Base-by-base conservation (phyloP, 2,888 invertebrate genomes). In the Stegana nigrithorax region DNA sequence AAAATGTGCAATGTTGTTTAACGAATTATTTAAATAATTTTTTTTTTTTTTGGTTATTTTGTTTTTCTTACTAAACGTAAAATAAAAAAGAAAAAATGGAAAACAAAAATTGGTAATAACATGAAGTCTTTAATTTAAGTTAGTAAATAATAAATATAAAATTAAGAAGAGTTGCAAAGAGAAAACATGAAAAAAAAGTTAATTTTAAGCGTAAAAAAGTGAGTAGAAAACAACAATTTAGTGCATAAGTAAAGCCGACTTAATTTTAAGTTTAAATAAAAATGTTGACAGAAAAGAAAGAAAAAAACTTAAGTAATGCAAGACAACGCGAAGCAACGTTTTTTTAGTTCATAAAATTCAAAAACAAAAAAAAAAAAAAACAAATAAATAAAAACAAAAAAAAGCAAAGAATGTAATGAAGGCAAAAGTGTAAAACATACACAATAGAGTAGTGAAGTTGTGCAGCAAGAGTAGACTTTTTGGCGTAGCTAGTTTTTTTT, bases 1-100 rank as follows among this genome's bases (percentile, higher is more conserved):
- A 68, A 70, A 67, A 19, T 55, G 72, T 75, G 73, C 70, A 73
- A 72, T 75, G 70, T 70, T 65, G 63, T 65, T 56, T 57, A 65
- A 47, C 61, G 21, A 51, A 51, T 56, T 44, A 57, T 58, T 63
- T 62, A 61, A 14, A 36, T 17, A 39, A 32, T 64, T 53, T 62
- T 60, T 55, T 55, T 29, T 17, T 55, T 50, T 50, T 21, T 45
- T 44, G 27, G 32, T 50, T 25, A 39, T 61, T 64, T 69, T 69
- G 63, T 66, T 59, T 69, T 69, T 60, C 50, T 65, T 59, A 7
- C 17, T 23, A 64, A 62, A 65, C 65, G 59, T 44, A 64, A 62
- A 63, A 55, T 63, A 57, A 64, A 51, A 64, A 67, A 47, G 26
- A 65, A 72, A 62, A 67, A 63, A 44, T n/a, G n/a, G n/a, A n/a